Evolutionary conservation across 2,888 invertebrate genomes (phyloP).

Genomic region (Aplocera efformata): DNA sequence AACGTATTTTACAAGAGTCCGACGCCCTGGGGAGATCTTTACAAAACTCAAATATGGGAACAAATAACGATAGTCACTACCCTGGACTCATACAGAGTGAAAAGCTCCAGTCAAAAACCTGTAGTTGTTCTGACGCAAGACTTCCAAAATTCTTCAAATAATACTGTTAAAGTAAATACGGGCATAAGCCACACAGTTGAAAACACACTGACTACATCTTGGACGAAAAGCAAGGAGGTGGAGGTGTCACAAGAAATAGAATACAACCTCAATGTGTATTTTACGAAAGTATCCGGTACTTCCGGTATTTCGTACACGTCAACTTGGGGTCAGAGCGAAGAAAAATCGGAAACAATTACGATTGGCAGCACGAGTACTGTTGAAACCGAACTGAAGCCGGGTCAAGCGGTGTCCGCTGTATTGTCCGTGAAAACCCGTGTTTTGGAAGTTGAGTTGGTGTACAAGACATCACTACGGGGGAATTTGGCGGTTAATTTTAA

Average conservation of each 20-base stretch:
- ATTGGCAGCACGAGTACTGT: slow-evolving; percentile 52
- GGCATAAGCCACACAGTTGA: slow-evolving; percentile 58
- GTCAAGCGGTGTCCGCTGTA: slow-evolving; percentile 52
- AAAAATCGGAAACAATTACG: slow-evolving; percentile 50
- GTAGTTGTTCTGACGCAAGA: slow-evolving; percentile 48
- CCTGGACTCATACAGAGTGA: slow-evolving; percentile 46
- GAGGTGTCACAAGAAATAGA: slow-evolving; percentile 52
- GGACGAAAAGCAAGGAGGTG: slow-evolving; percentile 48
- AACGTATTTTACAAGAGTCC: slow-evolving; percentile 53
- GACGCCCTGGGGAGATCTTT: slow-evolving; percentile 66
- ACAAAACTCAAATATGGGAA: slow-evolving; percentile 55
- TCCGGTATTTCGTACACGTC: slow-evolving; percentile 52
- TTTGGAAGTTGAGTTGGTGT: slow-evolving; percentile 53
- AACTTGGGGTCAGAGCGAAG: slow-evolving; percentile 53
- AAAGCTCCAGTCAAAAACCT: slow-evolving; percentile 35
- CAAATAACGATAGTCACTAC: slow-evolving; percentile 45
- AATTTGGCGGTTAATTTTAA: slow-evolving; percentile 58
- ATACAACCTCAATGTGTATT: slow-evolving; percentile 52
- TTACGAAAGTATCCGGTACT: slow-evolving; percentile 47
- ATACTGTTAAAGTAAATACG: slow-evolving; percentile 58
- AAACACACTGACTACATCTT: slow-evolving; percentile 53
- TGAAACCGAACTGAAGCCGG: slow-evolving; percentile 56
- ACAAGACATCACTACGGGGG: slow-evolving; percentile 48
- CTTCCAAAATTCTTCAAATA: slow-evolving; percentile 54
- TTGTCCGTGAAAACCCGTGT: slow-evolving; percentile 50